Conservation (phyloP, 2,113 vertebrate species). For the Myrmecophaga tridactyla region DNA sequence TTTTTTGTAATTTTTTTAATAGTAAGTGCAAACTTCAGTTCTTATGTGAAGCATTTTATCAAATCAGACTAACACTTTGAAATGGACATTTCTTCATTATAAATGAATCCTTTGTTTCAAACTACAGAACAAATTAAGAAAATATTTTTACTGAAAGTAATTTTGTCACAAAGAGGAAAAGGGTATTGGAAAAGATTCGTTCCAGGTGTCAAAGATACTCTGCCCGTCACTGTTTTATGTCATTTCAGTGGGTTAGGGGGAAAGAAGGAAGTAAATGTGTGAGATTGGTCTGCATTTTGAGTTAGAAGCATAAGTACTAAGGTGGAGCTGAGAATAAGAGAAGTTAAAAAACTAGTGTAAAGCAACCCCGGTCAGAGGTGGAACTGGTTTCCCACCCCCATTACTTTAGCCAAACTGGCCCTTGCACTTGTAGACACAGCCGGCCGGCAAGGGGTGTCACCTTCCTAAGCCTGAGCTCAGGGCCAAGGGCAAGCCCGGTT, state of each 20-base stretch:
- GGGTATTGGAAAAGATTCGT: not conserved
- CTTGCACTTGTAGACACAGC: not conserved
- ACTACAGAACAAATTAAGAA: not conserved
- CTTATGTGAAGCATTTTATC: not conserved
- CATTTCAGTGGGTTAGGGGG: not conserved
- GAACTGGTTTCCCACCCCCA: rapidly evolving
- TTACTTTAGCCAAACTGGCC: not conserved
- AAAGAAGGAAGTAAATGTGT: not conserved
- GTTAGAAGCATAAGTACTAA: not conserved
- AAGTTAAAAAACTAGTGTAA: not conserved
- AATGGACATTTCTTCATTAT: not conserved
- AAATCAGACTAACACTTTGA: not conserved
- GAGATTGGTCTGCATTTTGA: not conserved
- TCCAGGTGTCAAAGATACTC: not conserved
- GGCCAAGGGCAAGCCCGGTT: not conserved
- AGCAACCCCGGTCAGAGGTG: not conserved
- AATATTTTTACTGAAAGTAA: not conserved
- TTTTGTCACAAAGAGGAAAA: not conserved
- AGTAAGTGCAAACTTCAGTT: not conserved
- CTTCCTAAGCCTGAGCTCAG: not conserved
- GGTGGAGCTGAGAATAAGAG: not conserved
- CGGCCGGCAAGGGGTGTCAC: too few species aligned
- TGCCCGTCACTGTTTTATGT: not conserved
- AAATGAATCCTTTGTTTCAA: conserved; percentile 6
- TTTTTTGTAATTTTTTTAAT: conserved; percentile 14